Base-by-base conservation (phyloP, 1,140 invertebrate species). In the Drosophila malerkotliana region DNA sequence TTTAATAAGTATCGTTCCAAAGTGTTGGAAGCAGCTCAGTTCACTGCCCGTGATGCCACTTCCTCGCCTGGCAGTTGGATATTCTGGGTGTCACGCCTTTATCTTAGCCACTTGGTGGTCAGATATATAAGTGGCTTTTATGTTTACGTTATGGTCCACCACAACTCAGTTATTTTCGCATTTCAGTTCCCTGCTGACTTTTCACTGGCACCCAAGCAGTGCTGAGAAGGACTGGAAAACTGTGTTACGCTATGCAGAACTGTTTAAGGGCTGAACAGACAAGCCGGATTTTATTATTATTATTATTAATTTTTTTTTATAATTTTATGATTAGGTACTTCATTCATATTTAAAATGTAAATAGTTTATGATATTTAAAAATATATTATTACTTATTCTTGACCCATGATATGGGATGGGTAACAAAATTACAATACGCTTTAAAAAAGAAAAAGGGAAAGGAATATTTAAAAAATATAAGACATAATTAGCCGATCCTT, bases 131-230 rank as follows among this genome's bases (percentile, higher is more conserved):
- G 18, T 59, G 26, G 47, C 47, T 49, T 53, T 34, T 44, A 45
- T 72, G 44, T 80, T 78, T 14, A 37, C 24, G 44, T 61, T 77
- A 71, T 84, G 59, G 30, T 56, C 69, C 56, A 49, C 69, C 56
- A 49, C 18, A 60, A 69, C 72, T 60, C 57, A 79, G 49, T 73
- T 64, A 77, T 69, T 73, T 85, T 85, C 34, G 60, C 67, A 66
- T 67, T 66, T 61, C 61, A 79, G 77, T 77, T 62, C 54, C 76
- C 63, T 64, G 75, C 69, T 18, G 74, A 77, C 63, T 83, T 81
- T 81, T 81, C 78, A 68, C 79, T 67, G 49, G 54, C 63, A 41
- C 30, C 28, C 54, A 28, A 32, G 18, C 32, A 60, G 58, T 53
- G 30, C 30, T 60, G 48, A 1, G 4, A 39, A 53, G 9, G 14